A percentile compares a stretch with the other conserved stretches of the same genome.
These are phyloP conservation scores for Actias luna DNA, from an alignment of 2,888 invertebrate species.

Conservation along the genomic window DNA sequence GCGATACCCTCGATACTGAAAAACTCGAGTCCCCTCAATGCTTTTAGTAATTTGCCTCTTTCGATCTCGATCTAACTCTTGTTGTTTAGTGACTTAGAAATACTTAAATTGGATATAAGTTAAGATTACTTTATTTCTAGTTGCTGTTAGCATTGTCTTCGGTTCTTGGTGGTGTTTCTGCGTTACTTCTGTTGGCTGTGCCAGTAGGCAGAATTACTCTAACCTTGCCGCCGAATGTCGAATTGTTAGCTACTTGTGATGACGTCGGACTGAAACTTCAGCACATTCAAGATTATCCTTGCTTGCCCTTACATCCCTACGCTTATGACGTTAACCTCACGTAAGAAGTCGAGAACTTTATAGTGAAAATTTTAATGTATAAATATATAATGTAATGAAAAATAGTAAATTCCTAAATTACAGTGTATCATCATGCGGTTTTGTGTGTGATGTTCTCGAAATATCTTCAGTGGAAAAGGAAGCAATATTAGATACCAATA, in stretches of 20 bases:
- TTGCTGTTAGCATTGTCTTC: slow-evolving; percentile 86
- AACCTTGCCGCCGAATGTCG: slow-evolving; percentile 83
- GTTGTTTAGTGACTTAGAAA: too few species aligned
- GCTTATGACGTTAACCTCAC: slow-evolving; percentile 72
- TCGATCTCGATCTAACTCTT: too few species aligned
- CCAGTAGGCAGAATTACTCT: slow-evolving; percentile 87
- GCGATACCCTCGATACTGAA: too few species aligned
- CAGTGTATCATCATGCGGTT: slow-evolving; percentile 81
- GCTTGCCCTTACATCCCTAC: slow-evolving; percentile 69
- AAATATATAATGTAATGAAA: too few species aligned
- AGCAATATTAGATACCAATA: slow-evolving; percentile 70
- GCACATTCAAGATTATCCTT: slow-evolving; percentile 73
- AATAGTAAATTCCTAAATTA: slow-evolving; percentile 13
- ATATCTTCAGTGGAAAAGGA: slow-evolving; percentile 67
- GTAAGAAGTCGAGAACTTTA: slow-evolving; percentile 45
- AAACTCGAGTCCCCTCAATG: too few species aligned
- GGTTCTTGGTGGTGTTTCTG: slow-evolving; percentile 84
- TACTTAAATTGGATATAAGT: background rate
- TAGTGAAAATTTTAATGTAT: slow-evolving; percentile 2
- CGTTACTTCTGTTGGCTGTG: slow-evolving; percentile 85
- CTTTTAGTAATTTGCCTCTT: too few species aligned
- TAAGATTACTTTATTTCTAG: slow-evolving; percentile 55
- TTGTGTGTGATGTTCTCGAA: slow-evolving; percentile 78
- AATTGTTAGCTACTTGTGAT: slow-evolving; percentile 82
- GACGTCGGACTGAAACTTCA: slow-evolving; percentile 54